Base-by-base conservation (phyloP, 2,797 vertebrate species). In the Danio choprae region DNA sequence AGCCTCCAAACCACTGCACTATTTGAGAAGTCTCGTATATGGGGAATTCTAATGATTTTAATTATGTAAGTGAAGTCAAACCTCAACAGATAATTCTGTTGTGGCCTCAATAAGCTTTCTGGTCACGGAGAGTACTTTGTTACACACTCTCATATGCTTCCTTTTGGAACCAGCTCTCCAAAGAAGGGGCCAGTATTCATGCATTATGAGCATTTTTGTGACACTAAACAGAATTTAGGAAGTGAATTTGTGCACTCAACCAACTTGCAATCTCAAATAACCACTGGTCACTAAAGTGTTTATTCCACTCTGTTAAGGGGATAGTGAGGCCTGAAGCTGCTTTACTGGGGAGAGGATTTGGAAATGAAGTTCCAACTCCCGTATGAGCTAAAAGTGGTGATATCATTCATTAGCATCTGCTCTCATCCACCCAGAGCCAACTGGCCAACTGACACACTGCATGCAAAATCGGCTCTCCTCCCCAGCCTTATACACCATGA, bases 321-420 rank as follows among this genome's bases (percentile, higher is more conserved):
- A 55, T 46, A 22, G 56, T 9, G 48, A 50, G 36, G 55, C 41
- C 65, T 81, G 65, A 81, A 79, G 74, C 75, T 69, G 64, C 65
- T 67, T 83, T 65, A 71, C 41, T 77, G 69, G 13, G 70, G 64
- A 84, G 82, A 41, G 62, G 46, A 71, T 73, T 65, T 46, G 59
- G 74, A 73, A 18, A 41, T 51, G 10, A 71, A 72, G 29, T 20
- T 68, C 15, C 36, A 69, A 69, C 72, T 65, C 72, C 77, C 58
- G 60, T 77, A 71, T 82, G 90, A 91, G 89, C 91, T 89, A 93
- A 87, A 89, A 79, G 60, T 87, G 88, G 86, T 90, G 89, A 91
- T 93, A 94, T 93, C 89, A 90, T 89, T 93, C 90, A 90, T 89
- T 84, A 89, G 89, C 93, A 93, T 92, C 87, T 93, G 92, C 87